Evolutionary conservation across 2,113 vertebrate genomes (phyloP).

Genomic region (Ginglymostoma cirratum): DNA sequence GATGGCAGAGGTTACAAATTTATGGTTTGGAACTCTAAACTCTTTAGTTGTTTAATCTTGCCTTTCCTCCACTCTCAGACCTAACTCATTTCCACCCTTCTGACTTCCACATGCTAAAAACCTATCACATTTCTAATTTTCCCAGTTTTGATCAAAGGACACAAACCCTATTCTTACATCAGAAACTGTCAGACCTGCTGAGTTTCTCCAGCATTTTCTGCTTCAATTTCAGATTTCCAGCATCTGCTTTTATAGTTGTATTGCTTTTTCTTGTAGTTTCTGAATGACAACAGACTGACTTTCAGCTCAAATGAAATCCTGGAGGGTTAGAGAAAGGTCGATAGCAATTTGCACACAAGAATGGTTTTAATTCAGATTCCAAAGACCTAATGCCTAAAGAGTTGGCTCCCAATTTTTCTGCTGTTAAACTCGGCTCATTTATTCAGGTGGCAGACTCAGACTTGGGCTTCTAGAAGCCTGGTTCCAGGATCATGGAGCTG

Average conservation of each 20-base stretch:
- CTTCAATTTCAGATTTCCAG: too few relatives aligned
- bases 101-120: not conserved
- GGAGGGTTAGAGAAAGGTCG: not conserved
- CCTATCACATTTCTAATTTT: not conserved
- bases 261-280: not conserved
- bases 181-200: not conserved
- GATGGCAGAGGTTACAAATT: too few relatives aligned
- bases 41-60: not conserved
- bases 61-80: not conserved
- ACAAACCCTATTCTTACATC: not conserved
- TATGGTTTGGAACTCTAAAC: not conserved
- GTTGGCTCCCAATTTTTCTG: not conserved
- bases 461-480: not conserved
- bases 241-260: not conserved
- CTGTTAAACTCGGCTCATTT: not conserved
- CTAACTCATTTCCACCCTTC: not conserved
- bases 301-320: not conserved
- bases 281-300: not conserved
- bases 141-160: not conserved
- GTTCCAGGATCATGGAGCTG: not conserved
- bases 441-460: not conserved
- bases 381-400: not conserved
- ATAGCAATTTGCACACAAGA: not conserved
- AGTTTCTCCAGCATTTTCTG: not conserved
- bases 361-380: not conserved